Evolutionary conservation across 2,888 invertebrate genomes (phyloP).

Genomic region (Sinodicranocentrus sp.): DNA sequence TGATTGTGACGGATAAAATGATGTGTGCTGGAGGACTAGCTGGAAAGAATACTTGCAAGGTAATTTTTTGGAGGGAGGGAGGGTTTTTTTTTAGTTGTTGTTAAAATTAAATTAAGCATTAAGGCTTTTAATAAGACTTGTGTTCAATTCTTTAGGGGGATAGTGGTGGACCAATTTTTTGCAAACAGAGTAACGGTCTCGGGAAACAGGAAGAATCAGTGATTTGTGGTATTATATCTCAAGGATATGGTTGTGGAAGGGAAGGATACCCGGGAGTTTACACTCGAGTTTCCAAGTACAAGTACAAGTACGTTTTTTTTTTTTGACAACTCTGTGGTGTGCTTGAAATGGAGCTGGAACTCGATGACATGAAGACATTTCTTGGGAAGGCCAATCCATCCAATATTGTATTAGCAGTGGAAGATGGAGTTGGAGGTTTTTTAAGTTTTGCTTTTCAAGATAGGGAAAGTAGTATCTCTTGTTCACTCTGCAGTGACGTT

Average conservation of each 20-base stretch:
- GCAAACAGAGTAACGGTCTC: too few relatives aligned
- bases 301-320: neutral
- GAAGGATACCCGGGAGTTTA: slow-evolving; percentile 54
- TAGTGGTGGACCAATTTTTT: slow-evolving; percentile 19
- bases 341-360: too few relatives aligned
- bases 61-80: neutral
- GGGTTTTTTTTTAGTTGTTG: neutral
- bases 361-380: too few relatives aligned
- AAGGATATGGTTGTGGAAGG: slow-evolving; percentile 63
- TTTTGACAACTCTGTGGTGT: too few relatives aligned
- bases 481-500: too few relatives aligned
- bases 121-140: neutral
- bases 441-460: neutral
- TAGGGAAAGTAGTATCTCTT: neutral
- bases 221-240: slow-evolving; percentile 49
- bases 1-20: slow-evolving; percentile 53
- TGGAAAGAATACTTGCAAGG: slow-evolving; percentile 59
- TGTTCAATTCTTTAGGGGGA: neutral
- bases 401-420: too few relatives aligned
- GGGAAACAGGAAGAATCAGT: neutral
- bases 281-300: slow-evolving; percentile 44
- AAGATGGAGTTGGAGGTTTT: too few relatives aligned
- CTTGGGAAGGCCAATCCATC: too few relatives aligned
- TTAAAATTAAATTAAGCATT: neutral
- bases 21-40: slow-evolving; percentile 59